Conservation (phyloP, 2,888 invertebrate species). For the Alviniconcha strummeri region DNA sequence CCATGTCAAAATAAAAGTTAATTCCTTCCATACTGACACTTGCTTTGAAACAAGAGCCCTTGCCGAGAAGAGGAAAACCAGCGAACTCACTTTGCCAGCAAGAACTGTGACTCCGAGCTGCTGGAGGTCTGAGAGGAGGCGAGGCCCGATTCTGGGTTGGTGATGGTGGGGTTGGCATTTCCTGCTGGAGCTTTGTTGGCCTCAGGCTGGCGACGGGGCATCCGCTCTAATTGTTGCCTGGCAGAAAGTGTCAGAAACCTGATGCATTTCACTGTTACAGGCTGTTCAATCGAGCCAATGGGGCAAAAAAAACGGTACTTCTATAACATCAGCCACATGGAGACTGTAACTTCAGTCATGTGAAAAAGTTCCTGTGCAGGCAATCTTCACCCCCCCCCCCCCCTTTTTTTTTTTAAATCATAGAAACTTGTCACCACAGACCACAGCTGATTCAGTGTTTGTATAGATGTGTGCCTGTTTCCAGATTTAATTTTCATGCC, state of each 20-base stretch:
- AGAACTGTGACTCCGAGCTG: conserved; percentile 73
- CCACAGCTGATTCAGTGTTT: no score
- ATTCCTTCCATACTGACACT: no score
- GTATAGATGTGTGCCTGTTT: no score
- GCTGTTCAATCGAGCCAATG: neutral
- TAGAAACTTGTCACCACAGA: no score
- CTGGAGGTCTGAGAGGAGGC: conserved; percentile 23
- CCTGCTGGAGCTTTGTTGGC: conserved; percentile 75
- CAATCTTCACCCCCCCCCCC: neutral
- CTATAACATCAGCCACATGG: no score
- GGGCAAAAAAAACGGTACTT: no score
- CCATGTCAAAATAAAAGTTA: no score
- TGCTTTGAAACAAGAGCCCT: no score
- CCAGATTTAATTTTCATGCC: no score
- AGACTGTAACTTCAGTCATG: no score
- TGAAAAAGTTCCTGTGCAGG: no score
- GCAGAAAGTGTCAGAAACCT: conserved; percentile 32
- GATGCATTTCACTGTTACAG: conserved; percentile 25
- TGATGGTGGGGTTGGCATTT: conserved; percentile 45
- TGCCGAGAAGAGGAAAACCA: no score
- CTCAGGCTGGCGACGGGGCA: conserved; percentile 88
- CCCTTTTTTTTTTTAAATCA: neutral
- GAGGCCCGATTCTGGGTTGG: conserved; percentile 35
- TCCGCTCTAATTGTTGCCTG: conserved; percentile 90
- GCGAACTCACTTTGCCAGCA: conserved; percentile 40